phyloP scores from a whole-genome alignment of 1,140 invertebrate genomes.

The Habropoda laboriosa region DNA sequence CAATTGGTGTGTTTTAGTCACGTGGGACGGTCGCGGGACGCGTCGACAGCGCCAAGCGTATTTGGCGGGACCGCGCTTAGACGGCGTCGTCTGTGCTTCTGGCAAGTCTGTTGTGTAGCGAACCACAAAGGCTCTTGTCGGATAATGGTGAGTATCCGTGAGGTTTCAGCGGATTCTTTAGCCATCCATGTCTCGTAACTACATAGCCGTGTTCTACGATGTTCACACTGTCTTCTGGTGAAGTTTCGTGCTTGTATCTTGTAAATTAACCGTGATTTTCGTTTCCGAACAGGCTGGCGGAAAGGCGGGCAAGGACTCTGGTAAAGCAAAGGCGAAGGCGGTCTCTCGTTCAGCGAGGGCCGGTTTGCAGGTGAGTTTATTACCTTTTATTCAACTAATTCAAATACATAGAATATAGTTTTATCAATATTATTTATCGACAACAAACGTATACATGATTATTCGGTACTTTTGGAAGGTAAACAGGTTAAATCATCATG shows the following conservation, averaged over 20 bases:
- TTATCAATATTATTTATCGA: background rate
- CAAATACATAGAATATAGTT: background rate
- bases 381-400: background rate
- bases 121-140: conserved; percentile 69
- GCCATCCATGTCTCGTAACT: conserved; percentile 68
- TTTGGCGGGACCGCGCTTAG: conserved; percentile 78
- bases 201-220: conserved; percentile 56
- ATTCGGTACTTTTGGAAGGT: conserved; percentile 18
- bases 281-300: conserved; percentile 92
- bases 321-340: conserved; percentile 99
- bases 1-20: conserved; percentile 70
- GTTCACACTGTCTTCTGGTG: conserved; percentile 70
- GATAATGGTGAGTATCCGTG: conserved; percentile 82
- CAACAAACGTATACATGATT: background rate
- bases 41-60: conserved; percentile 74
- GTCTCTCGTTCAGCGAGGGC: conserved; percentile 98
- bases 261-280: conserved; percentile 80
- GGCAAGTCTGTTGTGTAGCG: conserved; percentile 69
- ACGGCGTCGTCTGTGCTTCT: conserved; percentile 74
- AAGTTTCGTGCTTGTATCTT: conserved; percentile 77
- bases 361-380: conserved; percentile 94
- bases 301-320: conserved; percentile 99
- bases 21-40: conserved; percentile 68
- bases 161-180: conserved; percentile 76
- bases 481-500: conserved; percentile 70